Evolutionary conservation across 1,140 invertebrate genomes (phyloP), one percentile per base, ranked within the genome.

Genomic region (Chymomyza costata): DNA sequence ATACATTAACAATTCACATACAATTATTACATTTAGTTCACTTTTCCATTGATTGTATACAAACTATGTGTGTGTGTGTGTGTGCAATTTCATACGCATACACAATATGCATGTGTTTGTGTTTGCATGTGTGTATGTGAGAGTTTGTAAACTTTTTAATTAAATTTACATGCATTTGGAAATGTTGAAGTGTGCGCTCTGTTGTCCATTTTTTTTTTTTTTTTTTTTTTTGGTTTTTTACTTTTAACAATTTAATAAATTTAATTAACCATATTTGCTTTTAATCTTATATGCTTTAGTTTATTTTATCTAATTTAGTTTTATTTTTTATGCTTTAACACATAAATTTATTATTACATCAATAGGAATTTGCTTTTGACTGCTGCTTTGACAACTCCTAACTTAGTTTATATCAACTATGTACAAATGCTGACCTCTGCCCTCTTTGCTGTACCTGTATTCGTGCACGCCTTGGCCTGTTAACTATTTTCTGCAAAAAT

Each of bases 1-100:
- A 80, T 80, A 78, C 73, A 80, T 73, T 73, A 80, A 80, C 73
- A 80, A 61, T 80, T 73, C 63, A 80, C 73, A 80, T 80, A 73
- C 68, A 80, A 58, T 80, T 65, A 80, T 80, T 71, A 73, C 64
- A 59, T 80, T 78, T 80, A 80, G 54, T 80, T 52, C 59, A 52
- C 46, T 38, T 63, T 80, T 64, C 49, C 59, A 55, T 80, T 80
- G 73, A 80, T 80, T 80, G 73, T 80, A 47, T 65, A n/a, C n/a
- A n/a, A n/a, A n/a, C n/a, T n/a, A 61, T 65, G 48, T 64, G 63
- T 47, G 46, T 50, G 48, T 63, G 58, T 55, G 45, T 64, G 53
- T 53, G 31, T 73, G 54, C 32, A 3, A 14, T 38, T 38, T 7
- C 14, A 38, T 38, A 6, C 6, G 35, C 8, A 47, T 65, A n/a